A percentile compares a stretch with the other conserved stretches of the same genome.
These are phyloP conservation scores for Willowsia nigromaculata DNA, from an alignment of 2,888 invertebrate species.

Conservation along the genomic window DNA sequence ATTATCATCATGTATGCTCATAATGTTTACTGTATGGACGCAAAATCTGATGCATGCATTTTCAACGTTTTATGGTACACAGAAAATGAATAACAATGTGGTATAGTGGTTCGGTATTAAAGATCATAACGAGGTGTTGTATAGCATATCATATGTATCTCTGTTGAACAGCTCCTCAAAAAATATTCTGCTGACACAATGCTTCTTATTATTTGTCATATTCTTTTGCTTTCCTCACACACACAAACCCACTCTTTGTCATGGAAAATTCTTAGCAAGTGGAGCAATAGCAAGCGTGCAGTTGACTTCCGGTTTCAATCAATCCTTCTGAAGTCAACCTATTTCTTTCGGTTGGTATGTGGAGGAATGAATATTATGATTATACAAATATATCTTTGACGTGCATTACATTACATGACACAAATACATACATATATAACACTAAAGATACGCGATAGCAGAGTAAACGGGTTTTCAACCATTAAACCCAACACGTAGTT, in stretches of 20 bases:
- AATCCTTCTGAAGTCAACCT: slow-evolving; percentile 70
- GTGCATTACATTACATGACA: background rate
- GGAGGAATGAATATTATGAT: background rate
- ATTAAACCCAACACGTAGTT: background rate
- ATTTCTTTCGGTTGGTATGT: slow-evolving; percentile 18
- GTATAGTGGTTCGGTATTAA: background rate
- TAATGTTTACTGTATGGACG: background rate
- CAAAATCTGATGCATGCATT: background rate
- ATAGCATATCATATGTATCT: background rate
- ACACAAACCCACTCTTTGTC: background rate
- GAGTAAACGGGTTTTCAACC: background rate
- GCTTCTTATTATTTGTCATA: background rate
- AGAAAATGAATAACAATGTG: background rate
- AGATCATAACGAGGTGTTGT: slow-evolving; percentile 22
- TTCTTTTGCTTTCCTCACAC: background rate
- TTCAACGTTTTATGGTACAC: background rate
- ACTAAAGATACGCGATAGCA: background rate
- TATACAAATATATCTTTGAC: slow-evolving; percentile 1
- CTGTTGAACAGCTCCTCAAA: background rate
- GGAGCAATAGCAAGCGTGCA: slow-evolving; percentile 69
- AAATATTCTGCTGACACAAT: background rate
- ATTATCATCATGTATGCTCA: background rate
- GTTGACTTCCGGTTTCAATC: slow-evolving; percentile 78
- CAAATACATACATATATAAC: background rate
- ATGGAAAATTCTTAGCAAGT: slow-evolving; percentile 41